Conservation (phyloP, 2,113 vertebrate genomes). For the Alligator sinensis region DNA sequence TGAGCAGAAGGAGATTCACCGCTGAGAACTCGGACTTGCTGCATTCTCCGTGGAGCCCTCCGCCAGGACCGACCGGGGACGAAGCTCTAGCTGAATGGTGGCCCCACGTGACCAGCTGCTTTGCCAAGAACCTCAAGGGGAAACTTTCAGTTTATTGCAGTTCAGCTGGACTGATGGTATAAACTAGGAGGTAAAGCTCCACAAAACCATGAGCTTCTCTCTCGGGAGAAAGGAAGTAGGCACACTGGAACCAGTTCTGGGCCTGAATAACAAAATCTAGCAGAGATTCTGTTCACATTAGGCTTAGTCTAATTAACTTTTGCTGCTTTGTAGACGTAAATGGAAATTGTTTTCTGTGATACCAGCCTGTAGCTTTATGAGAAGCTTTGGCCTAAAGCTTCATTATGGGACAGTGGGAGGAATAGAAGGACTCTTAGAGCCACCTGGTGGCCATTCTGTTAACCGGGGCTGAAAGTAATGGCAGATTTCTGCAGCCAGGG, state of each 20-base stretch:
- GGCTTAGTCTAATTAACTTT: neutral
- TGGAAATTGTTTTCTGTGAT: neutral
- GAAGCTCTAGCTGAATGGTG: neutral
- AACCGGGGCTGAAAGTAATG: neutral
- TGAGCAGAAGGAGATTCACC: slow-evolving; percentile 70
- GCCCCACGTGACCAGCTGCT: neutral
- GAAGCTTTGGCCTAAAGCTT: neutral
- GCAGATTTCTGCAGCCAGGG: neutral
- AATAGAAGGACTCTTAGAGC: slow-evolving; percentile 26
- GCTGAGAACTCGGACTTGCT: slow-evolving; percentile 25
- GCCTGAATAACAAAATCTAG: neutral
- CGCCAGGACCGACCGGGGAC: slow-evolving; percentile 29
- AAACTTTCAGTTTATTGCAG: neutral
- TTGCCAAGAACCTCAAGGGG: slow-evolving; percentile 37
- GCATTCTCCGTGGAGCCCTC: neutral
- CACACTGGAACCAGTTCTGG: slow-evolving; percentile 30
- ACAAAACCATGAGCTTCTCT: neutral
- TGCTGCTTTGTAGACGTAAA: neutral
- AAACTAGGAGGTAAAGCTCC: neutral
- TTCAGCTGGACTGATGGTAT: slow-evolving; percentile 52
- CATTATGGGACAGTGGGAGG: accelerated
- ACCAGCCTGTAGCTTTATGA: neutral
- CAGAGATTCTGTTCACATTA: neutral
- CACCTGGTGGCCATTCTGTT: slow-evolving; percentile 26
- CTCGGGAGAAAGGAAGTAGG: neutral